A percentile compares a stretch with the other conserved stretches of the same genome.
These are phyloP conservation scores for Andricus grossulariae DNA, from an alignment of 1,140 invertebrate genomes.

Conservation along the genomic window DNA sequence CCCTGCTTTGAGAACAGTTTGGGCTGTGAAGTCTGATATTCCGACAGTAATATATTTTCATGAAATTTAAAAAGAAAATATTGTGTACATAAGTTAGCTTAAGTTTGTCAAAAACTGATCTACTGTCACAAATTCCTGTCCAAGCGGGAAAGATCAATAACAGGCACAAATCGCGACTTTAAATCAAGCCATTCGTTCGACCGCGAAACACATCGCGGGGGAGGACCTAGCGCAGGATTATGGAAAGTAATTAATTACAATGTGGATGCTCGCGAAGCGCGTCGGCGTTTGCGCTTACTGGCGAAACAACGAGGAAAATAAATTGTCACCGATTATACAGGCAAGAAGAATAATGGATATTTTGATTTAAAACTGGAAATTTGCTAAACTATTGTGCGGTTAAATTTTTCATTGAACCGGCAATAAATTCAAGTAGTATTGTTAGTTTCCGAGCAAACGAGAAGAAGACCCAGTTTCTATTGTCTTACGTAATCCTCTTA, in stretches of 20 bases:
- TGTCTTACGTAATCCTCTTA: too few species aligned
- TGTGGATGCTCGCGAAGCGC: slow-evolving; percentile 36
- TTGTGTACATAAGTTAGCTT: too few species aligned
- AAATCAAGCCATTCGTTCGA: slow-evolving; percentile 56
- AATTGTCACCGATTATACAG: slow-evolving; percentile 51
- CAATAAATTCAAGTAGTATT: neutral
- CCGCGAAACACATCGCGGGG: slow-evolving; percentile 47
- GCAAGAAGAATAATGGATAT: slow-evolving; percentile 37
- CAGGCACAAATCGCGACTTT: slow-evolving; percentile 53
- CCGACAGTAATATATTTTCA: too few species aligned
- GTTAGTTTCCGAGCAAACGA: too few species aligned
- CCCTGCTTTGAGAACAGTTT: too few species aligned
- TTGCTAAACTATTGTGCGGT: neutral
- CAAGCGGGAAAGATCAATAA: slow-evolving; percentile 46
- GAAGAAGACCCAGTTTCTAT: too few species aligned
- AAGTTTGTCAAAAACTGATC: too few species aligned
- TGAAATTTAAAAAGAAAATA: too few species aligned
- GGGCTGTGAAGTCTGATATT: too few species aligned
- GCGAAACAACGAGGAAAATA: slow-evolving; percentile 49
- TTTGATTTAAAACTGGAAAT: slow-evolving; percentile 20
- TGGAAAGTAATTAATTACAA: slow-evolving; percentile 59
- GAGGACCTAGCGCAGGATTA: slow-evolving; percentile 52
- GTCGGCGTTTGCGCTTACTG: slow-evolving; percentile 46
- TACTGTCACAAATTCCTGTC: neutral
- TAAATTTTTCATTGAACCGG: neutral